Conservation (phyloP, 2,888 invertebrate species). For the Agonopterix arenella region DNA sequence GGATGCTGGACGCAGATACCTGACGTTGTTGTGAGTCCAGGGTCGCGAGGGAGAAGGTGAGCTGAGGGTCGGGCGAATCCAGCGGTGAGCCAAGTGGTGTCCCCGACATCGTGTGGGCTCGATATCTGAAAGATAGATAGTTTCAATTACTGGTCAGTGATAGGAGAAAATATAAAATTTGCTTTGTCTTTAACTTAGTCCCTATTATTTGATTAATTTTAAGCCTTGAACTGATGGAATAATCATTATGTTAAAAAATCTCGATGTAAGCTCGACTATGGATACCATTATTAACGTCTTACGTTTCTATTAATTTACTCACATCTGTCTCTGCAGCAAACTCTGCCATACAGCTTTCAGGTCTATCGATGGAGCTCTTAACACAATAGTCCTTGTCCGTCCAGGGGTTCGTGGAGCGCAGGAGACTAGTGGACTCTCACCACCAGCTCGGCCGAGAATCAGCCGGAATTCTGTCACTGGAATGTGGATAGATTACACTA, state of each 20-base stretch:
- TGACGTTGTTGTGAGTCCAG: slow-evolving; percentile 78
- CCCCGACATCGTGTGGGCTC: slow-evolving; percentile 88
- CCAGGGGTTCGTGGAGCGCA: slow-evolving; percentile 84
- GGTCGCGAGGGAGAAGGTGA: slow-evolving; percentile 80
- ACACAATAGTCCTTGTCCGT: slow-evolving; percentile 81
- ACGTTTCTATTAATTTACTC: slow-evolving; percentile 46
- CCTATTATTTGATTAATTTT: too few species aligned
- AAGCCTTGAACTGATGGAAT: too few species aligned
- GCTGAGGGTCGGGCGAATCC: slow-evolving; percentile 85
- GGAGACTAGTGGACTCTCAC: slow-evolving; percentile 84
- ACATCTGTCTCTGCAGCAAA: slow-evolving; percentile 91
- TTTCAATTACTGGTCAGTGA: too few species aligned
- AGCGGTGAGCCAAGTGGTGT: slow-evolving; percentile 89
- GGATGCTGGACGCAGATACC: slow-evolving; percentile 77
- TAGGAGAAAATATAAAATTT: too few species aligned
- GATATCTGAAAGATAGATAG: slow-evolving; percentile 79
- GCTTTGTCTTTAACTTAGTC: too few species aligned
- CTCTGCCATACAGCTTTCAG: slow-evolving; percentile 95
- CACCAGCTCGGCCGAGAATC: slow-evolving; percentile 83
- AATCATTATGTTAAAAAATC: too few species aligned
- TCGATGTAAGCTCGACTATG: too few species aligned
- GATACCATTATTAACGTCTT: too few species aligned
- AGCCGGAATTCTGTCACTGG: slow-evolving; percentile 91
- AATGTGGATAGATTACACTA: neutral
- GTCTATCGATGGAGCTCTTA: slow-evolving; percentile 89